Evolutionary conservation across 2,113 vertebrate species (phyloP).

Genomic region (Felis chaus): DNA sequence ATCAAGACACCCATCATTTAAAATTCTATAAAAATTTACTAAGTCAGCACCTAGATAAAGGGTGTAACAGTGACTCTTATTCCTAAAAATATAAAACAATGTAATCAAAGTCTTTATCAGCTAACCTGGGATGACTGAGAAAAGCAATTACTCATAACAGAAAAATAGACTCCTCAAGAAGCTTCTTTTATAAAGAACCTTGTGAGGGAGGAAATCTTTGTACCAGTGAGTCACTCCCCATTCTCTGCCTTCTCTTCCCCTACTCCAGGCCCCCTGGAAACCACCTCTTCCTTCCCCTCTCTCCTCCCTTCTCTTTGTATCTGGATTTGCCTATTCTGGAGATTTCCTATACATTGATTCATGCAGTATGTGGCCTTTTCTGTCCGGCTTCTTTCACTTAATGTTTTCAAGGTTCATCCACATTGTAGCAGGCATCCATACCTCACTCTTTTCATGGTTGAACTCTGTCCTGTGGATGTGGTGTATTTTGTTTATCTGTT

Average conservation of each 20-base stretch:
- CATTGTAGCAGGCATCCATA: background rate
- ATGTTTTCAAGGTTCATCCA: background rate
- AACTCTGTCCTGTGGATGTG: background rate
- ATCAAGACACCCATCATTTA: background rate
- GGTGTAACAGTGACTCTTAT: background rate
- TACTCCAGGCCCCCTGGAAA: too few species aligned
- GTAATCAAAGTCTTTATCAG: constrained; percentile 16
- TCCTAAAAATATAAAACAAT: background rate
- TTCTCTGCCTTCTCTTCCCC: background rate
- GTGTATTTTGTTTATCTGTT: background rate
- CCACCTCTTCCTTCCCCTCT: background rate
- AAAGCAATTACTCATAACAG: constrained; percentile 13
- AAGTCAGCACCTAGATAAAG: background rate
- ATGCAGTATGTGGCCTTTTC: background rate
- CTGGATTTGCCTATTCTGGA: background rate
- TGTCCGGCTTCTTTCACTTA: background rate
- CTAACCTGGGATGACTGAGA: background rate
- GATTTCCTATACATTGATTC: background rate
- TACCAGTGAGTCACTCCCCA: background rate
- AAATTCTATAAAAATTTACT: background rate
- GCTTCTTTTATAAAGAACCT: background rate
- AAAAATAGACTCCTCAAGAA: constrained; percentile 34
- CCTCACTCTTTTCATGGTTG: background rate
- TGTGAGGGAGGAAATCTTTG: too few species aligned
- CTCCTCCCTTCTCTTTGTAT: background rate